Evolutionary conservation across 2,113 vertebrate species (phyloP), one percentile per base, ranked within the genome.

Genomic region (Chloroceryle aenea): DNA sequence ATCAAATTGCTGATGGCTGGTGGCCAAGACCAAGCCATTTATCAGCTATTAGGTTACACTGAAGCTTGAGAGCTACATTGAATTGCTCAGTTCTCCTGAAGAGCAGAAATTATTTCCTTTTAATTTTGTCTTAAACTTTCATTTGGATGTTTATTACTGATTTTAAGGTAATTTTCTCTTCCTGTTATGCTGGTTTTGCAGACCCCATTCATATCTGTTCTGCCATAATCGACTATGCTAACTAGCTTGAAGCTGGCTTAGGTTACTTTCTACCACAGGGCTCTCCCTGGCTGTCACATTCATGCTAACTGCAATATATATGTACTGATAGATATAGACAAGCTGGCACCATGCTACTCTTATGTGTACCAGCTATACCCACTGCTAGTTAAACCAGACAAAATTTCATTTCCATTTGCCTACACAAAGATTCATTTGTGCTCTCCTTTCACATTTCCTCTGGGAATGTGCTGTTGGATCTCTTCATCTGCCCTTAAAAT

Each of bases 251-350:
- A 71, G 14, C 32, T 72, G 80, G 73, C 72, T 96, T 90, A 64
- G 11, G n/a, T 85, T 89, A 94, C 76, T 56, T 84, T 68, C 73
- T 56, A 86, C 76, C 92, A 87, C 45, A 29, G 66, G 53, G 62
- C 53, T 73, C 47, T 95, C 84, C 52, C 48, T 78, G 83, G 61
- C 91, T 96, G 94, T 96, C 94, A 95, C 73, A 89, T 96, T 25
- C 81, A 45, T 78, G 5, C 66, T 95, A 73, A 25, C 87, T 91
- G 81, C 71, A 82, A 45, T 87, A 72, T 76, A 91, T 82, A 66
- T 36, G 71, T 85, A 79, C 94, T 94, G 64, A 96, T 93, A 89
- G 56, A 80, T 90, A 58, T 86, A 90, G 96, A 96, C 92, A 96
- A 81, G 88, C 88, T 94, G 88, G 85, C 93, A 93, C 89, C 58